Conservation (phyloP, 2,113 vertebrate species). For the Pyxicephalus adspersus region DNA sequence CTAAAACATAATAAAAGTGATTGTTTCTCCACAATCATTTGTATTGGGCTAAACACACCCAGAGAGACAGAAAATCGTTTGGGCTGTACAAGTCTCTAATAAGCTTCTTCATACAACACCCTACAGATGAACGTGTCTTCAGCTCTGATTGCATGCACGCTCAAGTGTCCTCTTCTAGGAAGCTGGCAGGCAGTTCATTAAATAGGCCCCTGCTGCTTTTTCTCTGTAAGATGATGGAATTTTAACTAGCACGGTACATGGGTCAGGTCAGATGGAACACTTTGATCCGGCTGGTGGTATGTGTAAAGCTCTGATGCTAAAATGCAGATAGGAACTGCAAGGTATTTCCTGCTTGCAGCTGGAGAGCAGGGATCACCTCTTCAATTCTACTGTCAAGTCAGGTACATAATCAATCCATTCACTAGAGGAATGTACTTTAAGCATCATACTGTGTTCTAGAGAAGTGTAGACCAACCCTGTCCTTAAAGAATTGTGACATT, state of each 20-base stretch:
- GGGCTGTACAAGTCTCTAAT: constrained; percentile 21
- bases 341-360: constrained; percentile 24
- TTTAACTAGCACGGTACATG: constrained; percentile 11
- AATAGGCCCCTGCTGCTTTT: constrained; percentile 51
- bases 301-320: constrained; percentile 1
- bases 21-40: background rate
- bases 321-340: constrained; percentile 20
- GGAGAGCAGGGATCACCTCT: background rate
- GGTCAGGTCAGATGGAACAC: constrained; percentile 47
- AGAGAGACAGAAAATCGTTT: background rate
- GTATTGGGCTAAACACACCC: background rate
- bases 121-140: constrained; percentile 21
- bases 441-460: background rate
- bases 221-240: constrained; percentile 33
- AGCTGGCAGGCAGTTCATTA: constrained; percentile 50
- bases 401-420: constrained; percentile 12
- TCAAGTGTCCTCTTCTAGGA: constrained; percentile 28
- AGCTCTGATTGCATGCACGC: constrained; percentile 24
- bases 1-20: too few species aligned
- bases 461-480: background rate
- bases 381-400: background rate
- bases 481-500: too few species aligned
- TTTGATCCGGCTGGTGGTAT: constrained; percentile 37
- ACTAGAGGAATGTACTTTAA: background rate
- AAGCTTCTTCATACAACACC: constrained; percentile 23